Base-by-base conservation (phyloP, 2,888 invertebrate genomes). In the Drosophila nigricruria region DNA sequence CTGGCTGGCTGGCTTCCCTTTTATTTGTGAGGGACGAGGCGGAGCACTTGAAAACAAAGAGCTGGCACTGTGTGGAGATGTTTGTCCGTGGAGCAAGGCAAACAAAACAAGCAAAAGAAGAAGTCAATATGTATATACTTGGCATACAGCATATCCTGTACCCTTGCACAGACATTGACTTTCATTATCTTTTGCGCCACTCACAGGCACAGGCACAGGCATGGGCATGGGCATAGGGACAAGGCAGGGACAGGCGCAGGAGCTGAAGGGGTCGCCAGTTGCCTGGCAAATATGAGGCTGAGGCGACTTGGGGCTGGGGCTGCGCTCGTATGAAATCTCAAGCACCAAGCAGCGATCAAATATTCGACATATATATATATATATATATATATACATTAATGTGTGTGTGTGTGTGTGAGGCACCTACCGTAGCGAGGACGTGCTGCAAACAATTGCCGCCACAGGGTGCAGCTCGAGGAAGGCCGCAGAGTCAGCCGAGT, bases 81-180 rank as follows among this genome's bases (percentile, higher is more conserved):
- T 61, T 56, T 49, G 59, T 34, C 27, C 49, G 40, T 58, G 58
- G 58, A 36, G 45, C 58, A 36, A 47, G 42, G 47, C 58, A 36
- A 49, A 43, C n/a, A 9, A 36, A 49, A 43, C n/a, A 9, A 43
- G n/a, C 56, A 4, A 12, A 20, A 53, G n/a, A 49, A 2, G 30
- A 32, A 27, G 38, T 53, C 53, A 45, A 53, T 59, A 27, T 65
- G n/a, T 75, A 49, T 58, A 49, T 36, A 49, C 36, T 54, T 38
- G 36, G 56, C 61, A 64, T 23, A 62, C 47, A 54, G 77, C 81
- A 79, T 89, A 86, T 86, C 85, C 85, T 86, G 85, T 89, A 87
- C 89, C 89, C 89, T 86, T 89, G 85, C 79, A 34, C 79, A 86
- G 81, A 76, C 86, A 81, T 86, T 86, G 86, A 89, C 86, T 89